A percentile compares a stretch with the other conserved stretches of the same genome.
phyloP scores from a whole-genome alignment of 1,140 invertebrate genomes.

The Drosophila aff. region DNA sequence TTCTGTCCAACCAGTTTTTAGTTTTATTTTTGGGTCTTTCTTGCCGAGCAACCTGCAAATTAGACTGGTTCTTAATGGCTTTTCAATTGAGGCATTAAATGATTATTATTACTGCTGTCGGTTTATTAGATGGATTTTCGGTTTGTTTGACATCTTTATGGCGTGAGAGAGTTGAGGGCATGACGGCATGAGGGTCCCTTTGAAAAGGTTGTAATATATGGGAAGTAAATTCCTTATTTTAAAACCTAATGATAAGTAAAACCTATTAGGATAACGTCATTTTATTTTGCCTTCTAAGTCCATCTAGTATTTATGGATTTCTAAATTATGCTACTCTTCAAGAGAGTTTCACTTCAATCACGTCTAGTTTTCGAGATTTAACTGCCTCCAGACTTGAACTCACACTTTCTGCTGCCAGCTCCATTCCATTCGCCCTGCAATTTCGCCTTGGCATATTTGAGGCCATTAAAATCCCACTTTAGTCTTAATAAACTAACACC shows the following conservation, averaged over 20 bases:
- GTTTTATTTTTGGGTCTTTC: constrained; percentile 2
- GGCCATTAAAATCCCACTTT: constrained; percentile 65
- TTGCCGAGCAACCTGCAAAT: constrained; percentile 52
- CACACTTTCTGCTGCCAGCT: not conserved
- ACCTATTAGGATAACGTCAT: not conserved
- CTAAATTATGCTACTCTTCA: too few relatives aligned
- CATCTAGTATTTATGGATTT: not conserved
- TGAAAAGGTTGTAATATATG: not conserved
- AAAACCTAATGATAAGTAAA: not conserved
- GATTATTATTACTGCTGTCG: constrained; percentile 57
- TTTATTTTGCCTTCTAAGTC: too few relatives aligned
- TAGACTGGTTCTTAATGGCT: constrained; percentile 67
- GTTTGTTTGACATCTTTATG: constrained; percentile 50
- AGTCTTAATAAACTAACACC: constrained; percentile 80
- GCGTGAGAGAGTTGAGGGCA: constrained; percentile 54
- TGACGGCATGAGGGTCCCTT: not conserved
- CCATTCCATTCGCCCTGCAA: constrained; percentile 20
- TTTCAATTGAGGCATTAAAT: constrained; percentile 72
- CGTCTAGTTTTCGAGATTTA: not conserved
- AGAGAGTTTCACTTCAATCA: not conserved
- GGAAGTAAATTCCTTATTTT: not conserved
- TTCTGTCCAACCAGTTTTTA: constrained; percentile 54
- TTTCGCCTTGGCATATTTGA: constrained; percentile 58
- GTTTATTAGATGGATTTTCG: constrained; percentile 33
- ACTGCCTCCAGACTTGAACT: not conserved